These are phyloP conservation scores for Pristionchus arcanus DNA, from an alignment of 2,888 invertebrate genomes.

Conservation along the genomic window DNA sequence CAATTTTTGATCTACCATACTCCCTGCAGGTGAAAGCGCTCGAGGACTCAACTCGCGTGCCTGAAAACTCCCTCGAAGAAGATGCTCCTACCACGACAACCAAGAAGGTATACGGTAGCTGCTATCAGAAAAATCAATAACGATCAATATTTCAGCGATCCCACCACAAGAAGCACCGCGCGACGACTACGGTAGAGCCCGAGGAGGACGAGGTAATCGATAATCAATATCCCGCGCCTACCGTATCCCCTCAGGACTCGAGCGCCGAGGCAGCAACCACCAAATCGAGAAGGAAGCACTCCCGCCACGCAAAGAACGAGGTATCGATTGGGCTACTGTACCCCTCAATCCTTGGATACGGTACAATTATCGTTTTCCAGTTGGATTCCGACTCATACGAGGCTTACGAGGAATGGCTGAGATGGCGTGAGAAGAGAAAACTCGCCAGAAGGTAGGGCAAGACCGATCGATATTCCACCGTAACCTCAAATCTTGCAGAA, in stretches of 20 bases:
- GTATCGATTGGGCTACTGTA: not conserved
- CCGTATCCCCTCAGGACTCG: not conserved
- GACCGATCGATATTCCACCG: constrained; percentile 7
- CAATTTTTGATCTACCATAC: not conserved
- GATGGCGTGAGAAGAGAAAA: constrained; percentile 42
- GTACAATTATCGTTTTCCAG: not conserved
- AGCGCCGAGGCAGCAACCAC: not conserved
- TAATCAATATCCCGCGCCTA: not conserved
- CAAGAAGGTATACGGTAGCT: constrained; percentile 34
- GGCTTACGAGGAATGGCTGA: constrained; percentile 40
- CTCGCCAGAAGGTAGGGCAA: constrained; percentile 19
- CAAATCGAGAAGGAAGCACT: not conserved
- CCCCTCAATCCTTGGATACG: too few relatives aligned
- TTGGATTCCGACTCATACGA: constrained; percentile 33
- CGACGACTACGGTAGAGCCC: constrained; percentile 35
- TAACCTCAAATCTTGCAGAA: not conserved
- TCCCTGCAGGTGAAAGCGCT: constrained; percentile 32
- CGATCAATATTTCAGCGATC: not conserved
- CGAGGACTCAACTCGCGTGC: constrained; percentile 32
- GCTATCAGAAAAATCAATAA: not conserved
- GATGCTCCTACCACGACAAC: not conserved
- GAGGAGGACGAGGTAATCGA: constrained; percentile 36
- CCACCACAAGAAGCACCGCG: constrained; percentile 35
- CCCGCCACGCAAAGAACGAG: constrained; percentile 30
- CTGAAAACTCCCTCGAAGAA: not conserved